Evolutionary conservation across 1,140 invertebrate genomes (phyloP).

Genomic region (Tyrophagus putrescentiae): DNA sequence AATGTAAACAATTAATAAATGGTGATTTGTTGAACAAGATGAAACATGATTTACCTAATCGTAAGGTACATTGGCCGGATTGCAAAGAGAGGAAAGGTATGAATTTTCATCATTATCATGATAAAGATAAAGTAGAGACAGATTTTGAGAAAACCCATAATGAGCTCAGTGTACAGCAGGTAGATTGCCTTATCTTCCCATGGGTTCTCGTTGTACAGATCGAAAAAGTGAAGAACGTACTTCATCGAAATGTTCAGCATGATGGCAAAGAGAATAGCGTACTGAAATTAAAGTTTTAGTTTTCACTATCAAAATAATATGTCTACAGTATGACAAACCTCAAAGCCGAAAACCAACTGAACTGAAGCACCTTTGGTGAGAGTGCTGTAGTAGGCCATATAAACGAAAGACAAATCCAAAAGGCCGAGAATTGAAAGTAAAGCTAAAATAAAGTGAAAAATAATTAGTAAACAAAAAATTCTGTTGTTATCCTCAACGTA

Average conservation of each 20-base stretch:
- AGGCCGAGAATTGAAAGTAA: constrained; percentile 61
- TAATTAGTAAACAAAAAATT: background rate
- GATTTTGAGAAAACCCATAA: constrained; percentile 69
- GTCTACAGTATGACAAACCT: constrained; percentile 38
- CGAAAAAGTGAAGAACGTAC: constrained; percentile 83
- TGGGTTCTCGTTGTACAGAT: constrained; percentile 83
- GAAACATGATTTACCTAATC: constrained; percentile 48
- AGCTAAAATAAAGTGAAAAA: constrained; percentile 26
- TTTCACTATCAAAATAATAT: constrained; percentile 9
- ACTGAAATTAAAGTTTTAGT: constrained; percentile 43
- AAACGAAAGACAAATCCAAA: constrained; percentile 75
- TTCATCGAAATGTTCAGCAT: constrained; percentile 87
- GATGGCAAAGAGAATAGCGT: constrained; percentile 88
- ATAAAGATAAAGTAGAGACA: constrained; percentile 85
- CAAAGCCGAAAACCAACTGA: constrained; percentile 97
- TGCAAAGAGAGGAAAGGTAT: constrained; percentile 93
- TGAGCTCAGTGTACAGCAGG: constrained; percentile 84
- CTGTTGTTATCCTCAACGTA: constrained; percentile 34
- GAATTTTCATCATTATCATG: constrained; percentile 88
- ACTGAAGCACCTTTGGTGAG: constrained; percentile 85
- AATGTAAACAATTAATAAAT: constrained; percentile 24
- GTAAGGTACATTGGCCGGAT: constrained; percentile 98
- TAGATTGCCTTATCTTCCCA: constrained; percentile 99
- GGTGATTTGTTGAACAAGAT: constrained; percentile 7
- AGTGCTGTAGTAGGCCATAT: constrained; percentile 88